Evolutionary conservation across 2,113 vertebrate species (phyloP).

Genomic region (Calyptomena viridis): DNA sequence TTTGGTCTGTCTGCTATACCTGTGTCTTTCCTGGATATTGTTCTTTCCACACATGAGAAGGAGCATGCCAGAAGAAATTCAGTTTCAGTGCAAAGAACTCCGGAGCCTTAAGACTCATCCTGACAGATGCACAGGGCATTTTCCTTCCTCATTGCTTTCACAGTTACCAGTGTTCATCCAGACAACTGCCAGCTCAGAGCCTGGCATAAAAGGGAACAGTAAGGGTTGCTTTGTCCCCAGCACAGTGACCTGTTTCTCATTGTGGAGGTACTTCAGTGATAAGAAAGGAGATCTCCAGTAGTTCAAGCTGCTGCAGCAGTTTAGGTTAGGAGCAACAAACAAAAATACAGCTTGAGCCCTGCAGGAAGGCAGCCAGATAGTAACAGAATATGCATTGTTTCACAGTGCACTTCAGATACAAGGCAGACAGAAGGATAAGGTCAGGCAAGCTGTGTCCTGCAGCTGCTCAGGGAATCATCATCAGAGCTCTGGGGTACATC

Average conservation of each 20-base stretch:
- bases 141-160: background rate
- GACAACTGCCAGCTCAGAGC: background rate
- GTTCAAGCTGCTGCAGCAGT: background rate
- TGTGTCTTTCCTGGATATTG: background rate
- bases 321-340: background rate
- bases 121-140: background rate
- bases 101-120: background rate
- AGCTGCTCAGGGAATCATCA: background rate
- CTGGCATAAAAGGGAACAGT: background rate
- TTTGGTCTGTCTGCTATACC: background rate
- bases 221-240: background rate
- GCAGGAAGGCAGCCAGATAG: background rate
- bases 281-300: background rate
- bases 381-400: background rate
- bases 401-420: background rate
- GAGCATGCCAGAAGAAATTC: background rate
- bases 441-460: background rate
- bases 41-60: fast-evolving
- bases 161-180: background rate
- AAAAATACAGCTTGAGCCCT: background rate
- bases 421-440: background rate
- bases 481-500: background rate
- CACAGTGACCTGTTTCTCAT: background rate
- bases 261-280: background rate
- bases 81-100: background rate